Evolutionary conservation across 2,888 invertebrate species (phyloP).

Genomic region (Melolontha melolontha): DNA sequence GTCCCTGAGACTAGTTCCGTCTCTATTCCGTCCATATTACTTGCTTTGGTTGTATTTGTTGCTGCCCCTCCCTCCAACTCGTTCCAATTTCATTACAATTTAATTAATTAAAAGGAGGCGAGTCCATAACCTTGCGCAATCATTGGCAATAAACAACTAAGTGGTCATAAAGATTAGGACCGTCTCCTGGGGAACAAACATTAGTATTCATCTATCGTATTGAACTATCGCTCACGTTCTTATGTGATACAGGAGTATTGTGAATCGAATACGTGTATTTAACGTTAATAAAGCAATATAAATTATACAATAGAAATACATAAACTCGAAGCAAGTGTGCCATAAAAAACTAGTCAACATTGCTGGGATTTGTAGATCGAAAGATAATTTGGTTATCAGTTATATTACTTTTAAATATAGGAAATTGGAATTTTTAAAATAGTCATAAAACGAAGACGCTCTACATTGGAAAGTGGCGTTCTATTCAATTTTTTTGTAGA

Average conservation of each 20-base stretch:
- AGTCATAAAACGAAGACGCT: no score
- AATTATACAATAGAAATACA: no score
- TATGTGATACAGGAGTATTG: neutral
- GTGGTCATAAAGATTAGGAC: conserved; percentile 43
- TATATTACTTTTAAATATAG: no score
- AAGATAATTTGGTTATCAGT: no score
- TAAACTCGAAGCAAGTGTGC: no score
- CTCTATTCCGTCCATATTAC: conserved; percentile 1
- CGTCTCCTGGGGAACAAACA: conserved; percentile 46
- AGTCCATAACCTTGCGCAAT: conserved; percentile 38
- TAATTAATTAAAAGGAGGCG: conserved; percentile 27
- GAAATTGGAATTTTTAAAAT: no score
- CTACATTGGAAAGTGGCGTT: no score
- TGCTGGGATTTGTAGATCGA: no score
- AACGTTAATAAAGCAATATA: no score
- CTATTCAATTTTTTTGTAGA: no score
- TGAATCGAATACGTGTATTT: no score
- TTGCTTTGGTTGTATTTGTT: neutral
- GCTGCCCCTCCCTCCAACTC: neutral
- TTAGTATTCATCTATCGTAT: conserved; percentile 62
- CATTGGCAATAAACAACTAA: conserved; percentile 46
- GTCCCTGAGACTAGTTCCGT: neutral
- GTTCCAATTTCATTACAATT: conserved; percentile 31
- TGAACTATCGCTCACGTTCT: conserved; percentile 19
- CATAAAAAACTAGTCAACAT: no score